phyloP scores from a whole-genome alignment of 1,140 invertebrate genomes.

The Zaprionus tsacasi region DNA sequence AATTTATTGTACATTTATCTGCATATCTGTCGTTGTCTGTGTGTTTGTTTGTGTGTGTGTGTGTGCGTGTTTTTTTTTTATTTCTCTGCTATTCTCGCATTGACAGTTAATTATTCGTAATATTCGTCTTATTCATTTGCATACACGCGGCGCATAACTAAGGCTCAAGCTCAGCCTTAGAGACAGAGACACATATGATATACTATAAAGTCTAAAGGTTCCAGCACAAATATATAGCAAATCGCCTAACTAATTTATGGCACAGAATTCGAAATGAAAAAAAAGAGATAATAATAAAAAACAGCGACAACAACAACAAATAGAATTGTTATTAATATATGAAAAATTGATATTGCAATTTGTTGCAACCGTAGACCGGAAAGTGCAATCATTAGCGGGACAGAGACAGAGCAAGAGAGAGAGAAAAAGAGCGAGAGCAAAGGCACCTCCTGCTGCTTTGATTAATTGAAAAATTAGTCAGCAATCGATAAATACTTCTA shows the following conservation, averaged over 20 bases:
- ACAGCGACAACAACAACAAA: constrained; percentile 10
- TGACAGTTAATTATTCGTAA: constrained; percentile 77
- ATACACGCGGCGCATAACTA: constrained; percentile 57
- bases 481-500: background rate
- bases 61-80: constrained; percentile 26
- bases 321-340: constrained; percentile 22
- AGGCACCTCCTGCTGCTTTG: constrained; percentile 31
- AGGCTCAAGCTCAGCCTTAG: background rate
- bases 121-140: constrained; percentile 75
- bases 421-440: background rate
- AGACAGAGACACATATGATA: constrained; percentile 2
- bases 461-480: constrained; percentile 32
- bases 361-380: constrained; percentile 59
- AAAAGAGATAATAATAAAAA: constrained; percentile 3
- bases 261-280: constrained; percentile 35
- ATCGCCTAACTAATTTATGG: constrained; percentile 64
- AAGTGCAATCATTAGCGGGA: constrained; percentile 63
- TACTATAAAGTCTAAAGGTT: constrained; percentile 39
- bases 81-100: constrained; percentile 50
- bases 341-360: constrained; percentile 64
- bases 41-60: background rate
- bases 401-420: background rate
- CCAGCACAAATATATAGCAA: constrained; percentile 21
- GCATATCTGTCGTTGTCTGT: constrained; percentile 8
- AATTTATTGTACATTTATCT: constrained; percentile 66